Evolutionary conservation across 1,140 invertebrate genomes (phyloP), one percentile per base, ranked within the genome.

Genomic region (Drosophila hydei): DNA sequence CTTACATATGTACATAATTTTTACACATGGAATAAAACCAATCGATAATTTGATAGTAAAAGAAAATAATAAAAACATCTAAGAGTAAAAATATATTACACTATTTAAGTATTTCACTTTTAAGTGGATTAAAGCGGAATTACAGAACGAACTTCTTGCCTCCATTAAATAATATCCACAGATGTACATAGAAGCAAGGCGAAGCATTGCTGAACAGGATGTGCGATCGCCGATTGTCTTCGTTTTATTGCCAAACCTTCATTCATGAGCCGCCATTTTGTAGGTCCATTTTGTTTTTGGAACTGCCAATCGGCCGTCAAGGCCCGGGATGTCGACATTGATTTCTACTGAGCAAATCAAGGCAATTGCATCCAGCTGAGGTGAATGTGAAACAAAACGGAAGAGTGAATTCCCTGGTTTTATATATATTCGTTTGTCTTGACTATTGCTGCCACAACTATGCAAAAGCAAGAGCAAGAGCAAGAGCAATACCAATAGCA

Each of bases 391-490:
- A 81, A 70, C 63, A 36, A 59, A 72, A 72, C 48, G 55, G 73
- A 84, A 77, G 64, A 73, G 40, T 21, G 54, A 69, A 85, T 79
- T 74, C 61, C 69, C 62, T 45, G 76, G 64, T 64, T 84, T 73
- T 56, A 85, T 79, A 73, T 52, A 70, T 72, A 36, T 72, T 38
- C 30, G 18, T 75, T 58, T 51, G 65, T 38, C 18, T 65, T 42
- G 16, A 14, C 21, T 65, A 61, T 11, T 33, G 30, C 9, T 33
- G n/a, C n/a, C n/a, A n/a, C n/a, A n/a, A n/a, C n/a, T n/a, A n/a
- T n/a, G n/a, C n/a, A n/a, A n/a, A n/a, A n/a, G n/a, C n/a, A n/a
- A n/a, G n/a, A n/a, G n/a, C n/a, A n/a, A n/a, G n/a, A n/a, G 42
- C 36, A 52, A 64, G 36, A 65, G 63, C 33, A 64, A 71, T 14